phyloP scores from a whole-genome alignment of 37 sponge, comb jelly and placozoan species.

The Haliclona indistincta region DNA sequence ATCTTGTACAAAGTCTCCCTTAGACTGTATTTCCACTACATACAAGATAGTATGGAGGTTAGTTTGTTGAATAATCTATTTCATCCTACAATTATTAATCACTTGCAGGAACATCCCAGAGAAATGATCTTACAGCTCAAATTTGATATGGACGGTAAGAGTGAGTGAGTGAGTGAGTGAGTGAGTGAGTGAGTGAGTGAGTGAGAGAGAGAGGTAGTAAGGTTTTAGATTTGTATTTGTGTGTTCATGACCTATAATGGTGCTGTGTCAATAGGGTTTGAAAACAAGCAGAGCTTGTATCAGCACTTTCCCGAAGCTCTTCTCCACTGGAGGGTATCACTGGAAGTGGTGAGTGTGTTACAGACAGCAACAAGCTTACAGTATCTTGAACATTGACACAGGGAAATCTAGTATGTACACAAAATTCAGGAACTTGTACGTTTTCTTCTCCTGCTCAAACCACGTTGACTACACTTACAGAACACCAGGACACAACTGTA shows the following conservation, averaged over 20 bases:
- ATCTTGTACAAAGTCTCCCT: constrained; percentile 52
- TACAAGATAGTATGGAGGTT: constrained; percentile 25
- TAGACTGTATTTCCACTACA: constrained; percentile 51
- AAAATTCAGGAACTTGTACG: no score
- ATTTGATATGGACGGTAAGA: constrained; percentile 64
- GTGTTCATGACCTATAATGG: neutral
- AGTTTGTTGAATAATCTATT: neutral
- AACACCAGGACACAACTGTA: no score
- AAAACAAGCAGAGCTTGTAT: constrained; percentile 50
- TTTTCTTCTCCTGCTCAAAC: no score
- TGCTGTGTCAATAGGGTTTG: constrained; percentile 55
- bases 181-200: neutral
- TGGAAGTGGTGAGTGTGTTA: constrained; percentile 56
- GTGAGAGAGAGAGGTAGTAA: neutral
- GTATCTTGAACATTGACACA: no score
- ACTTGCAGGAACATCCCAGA: constrained; percentile 22
- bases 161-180: no score
- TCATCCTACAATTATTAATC: neutral
- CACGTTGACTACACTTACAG: no score
- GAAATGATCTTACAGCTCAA: constrained; percentile 38
- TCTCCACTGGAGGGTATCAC: constrained; percentile 62
- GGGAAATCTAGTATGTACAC: no score
- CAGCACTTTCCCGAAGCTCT: constrained; percentile 63
- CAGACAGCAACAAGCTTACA: no score
- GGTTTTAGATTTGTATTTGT: neutral